phyloP scores from a whole-genome alignment of 2,888 invertebrate genomes.

The Sthenelais limicola region DNA sequence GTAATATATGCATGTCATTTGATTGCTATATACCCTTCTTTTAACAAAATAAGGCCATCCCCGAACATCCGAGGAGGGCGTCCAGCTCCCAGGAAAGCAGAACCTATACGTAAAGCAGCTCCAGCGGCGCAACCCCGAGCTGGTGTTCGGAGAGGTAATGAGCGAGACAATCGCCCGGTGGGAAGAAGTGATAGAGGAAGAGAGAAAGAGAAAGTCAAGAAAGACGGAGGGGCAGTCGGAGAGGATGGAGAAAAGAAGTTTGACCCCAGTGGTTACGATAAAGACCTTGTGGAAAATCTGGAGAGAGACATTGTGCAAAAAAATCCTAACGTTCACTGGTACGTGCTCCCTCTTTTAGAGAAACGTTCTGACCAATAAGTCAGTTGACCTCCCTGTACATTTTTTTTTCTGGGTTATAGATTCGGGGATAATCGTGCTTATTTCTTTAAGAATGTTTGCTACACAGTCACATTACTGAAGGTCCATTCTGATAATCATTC shows the following conservation, averaged over 20 bases:
- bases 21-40: no score
- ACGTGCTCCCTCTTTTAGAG: conserved; percentile 74
- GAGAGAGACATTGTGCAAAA: conserved; percentile 97
- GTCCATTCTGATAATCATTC: no score
- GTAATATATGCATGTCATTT: no score
- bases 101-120: conserved; percentile 42
- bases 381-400: no score
- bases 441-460: no score
- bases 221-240: conserved; percentile 45
- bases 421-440: no score
- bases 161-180: conserved; percentile 5
- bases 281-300: conserved; percentile 92
- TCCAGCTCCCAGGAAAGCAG: conserved; percentile 44
- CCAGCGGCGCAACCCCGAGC: conserved; percentile 2
- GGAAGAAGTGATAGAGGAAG: conserved; percentile 10
- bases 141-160: conserved; percentile 6
- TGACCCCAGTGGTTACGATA: conserved; percentile 87
- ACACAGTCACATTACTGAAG: no score
- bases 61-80: conserved; percentile 59
- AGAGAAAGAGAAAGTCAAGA: background rate
- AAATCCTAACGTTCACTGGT: conserved; percentile 96
- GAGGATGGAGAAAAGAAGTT: conserved; percentile 79
- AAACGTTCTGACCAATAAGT: no score
- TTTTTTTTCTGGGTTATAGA: no score
- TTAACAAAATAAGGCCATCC: conserved; percentile 66